phyloP scores from a whole-genome alignment of 1,140 invertebrate genomes.

The Drosophila sturtevanti region DNA sequence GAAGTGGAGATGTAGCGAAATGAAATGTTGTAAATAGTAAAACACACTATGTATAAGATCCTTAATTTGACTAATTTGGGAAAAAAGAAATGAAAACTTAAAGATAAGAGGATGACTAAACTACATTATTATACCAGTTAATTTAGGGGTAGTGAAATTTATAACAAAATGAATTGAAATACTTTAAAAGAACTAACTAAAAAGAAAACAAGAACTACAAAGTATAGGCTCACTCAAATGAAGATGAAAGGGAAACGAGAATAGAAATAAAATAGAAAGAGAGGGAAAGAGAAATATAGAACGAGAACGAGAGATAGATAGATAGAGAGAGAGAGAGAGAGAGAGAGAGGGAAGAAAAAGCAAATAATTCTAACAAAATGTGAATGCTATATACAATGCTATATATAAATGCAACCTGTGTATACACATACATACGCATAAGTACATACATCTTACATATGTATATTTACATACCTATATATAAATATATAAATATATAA shows the following conservation, averaged over 20 bases:
- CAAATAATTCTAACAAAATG: constrained; percentile 49
- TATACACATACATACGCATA: constrained; percentile 24
- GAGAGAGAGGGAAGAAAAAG: constrained; percentile 5
- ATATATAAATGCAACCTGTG: constrained; percentile 19
- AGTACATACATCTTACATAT: constrained; percentile 21
- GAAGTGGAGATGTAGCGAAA: constrained; percentile 42
- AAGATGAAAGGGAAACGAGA: not conserved
- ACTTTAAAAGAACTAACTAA: constrained; percentile 24
- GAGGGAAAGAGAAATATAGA: not conserved
- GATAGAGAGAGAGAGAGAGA: not conserved
- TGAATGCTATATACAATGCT: constrained; percentile 45
- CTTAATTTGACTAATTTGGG: constrained; percentile 16
- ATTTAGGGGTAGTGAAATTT: constrained; percentile 61
- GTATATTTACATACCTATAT: constrained; percentile 17
- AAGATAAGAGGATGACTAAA: constrained; percentile 22
- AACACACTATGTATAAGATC: constrained; percentile 17
- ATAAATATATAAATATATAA: not conserved
- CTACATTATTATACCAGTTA: constrained; percentile 51
- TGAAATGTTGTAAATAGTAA: constrained; percentile 62
- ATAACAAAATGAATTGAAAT: constrained; percentile 39
- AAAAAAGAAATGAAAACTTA: not conserved
- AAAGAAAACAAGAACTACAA: not conserved
- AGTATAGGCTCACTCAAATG: not conserved
- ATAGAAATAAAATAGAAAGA: not conserved
- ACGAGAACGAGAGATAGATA: not conserved